phyloP scores from a whole-genome alignment of 2,888 invertebrate species.

The Himalopsyche anomala region DNA sequence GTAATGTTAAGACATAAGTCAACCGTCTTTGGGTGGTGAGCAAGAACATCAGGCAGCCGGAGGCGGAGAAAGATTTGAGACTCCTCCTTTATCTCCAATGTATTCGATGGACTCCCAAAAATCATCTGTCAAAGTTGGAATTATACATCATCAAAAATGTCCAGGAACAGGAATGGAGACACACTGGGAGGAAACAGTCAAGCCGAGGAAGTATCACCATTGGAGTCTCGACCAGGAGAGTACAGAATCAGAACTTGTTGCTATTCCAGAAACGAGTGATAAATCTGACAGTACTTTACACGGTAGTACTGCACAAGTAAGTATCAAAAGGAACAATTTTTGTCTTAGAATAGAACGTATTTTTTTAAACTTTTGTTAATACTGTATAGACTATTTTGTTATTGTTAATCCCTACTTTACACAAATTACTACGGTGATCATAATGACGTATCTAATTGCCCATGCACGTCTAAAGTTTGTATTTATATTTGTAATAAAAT shows the following conservation, averaged over 20 bases:
- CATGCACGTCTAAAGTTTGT: conserved; percentile 47
- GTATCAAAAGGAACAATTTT: background rate
- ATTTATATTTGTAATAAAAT: background rate
- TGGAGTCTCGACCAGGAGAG: conserved; percentile 87
- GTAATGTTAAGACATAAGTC: conserved; percentile 80
- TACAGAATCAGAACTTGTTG: conserved; percentile 91
- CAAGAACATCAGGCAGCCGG: conserved; percentile 74
- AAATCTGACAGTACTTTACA: conserved; percentile 90
- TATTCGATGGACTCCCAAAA: conserved; percentile 70
- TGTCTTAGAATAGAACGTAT: conserved; percentile 48
- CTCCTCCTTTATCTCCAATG: conserved; percentile 80
- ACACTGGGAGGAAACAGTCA: conserved; percentile 83
- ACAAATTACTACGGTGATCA: too few relatives aligned
- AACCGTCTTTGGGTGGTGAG: conserved; percentile 85
- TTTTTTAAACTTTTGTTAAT: too few relatives aligned
- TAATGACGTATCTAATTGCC: too few relatives aligned
- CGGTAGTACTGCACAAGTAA: conserved; percentile 83
- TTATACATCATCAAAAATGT: conserved; percentile 65
- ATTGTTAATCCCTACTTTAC: too few relatives aligned
- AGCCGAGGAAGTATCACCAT: conserved; percentile 75
- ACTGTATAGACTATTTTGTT: too few relatives aligned
- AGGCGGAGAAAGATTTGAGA: conserved; percentile 71
- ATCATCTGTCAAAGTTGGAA: conserved; percentile 48
- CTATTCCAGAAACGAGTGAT: conserved; percentile 91
- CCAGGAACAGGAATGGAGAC: conserved; percentile 78